A percentile compares a stretch with the other conserved stretches of the same genome.
These are phyloP conservation scores for Arenicola marina DNA, from an alignment of 2,888 invertebrate genomes.

Conservation along the genomic window DNA sequence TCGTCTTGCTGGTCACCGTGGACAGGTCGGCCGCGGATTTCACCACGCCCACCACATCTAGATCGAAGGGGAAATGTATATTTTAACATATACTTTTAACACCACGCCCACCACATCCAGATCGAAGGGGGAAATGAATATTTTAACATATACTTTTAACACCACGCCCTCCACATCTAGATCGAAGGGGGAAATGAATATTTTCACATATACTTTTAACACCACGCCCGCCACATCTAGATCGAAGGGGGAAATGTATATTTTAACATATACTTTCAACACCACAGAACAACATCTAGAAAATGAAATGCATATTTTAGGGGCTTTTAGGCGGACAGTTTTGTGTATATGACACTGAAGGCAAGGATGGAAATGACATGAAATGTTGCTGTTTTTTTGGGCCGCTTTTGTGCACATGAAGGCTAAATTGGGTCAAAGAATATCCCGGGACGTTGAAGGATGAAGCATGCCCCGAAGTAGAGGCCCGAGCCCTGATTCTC, in stretches of 20 bases:
- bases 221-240: conserved; percentile 89
- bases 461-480: no score
- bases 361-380: not conserved
- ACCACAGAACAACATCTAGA: no score
- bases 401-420: no score
- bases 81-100: conserved; percentile 10
- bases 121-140: not conserved
- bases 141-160: conserved; percentile 10
- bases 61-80: not conserved
- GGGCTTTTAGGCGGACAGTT: no score
- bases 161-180: conserved; percentile 89
- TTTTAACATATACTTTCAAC: not conserved
- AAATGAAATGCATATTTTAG: no score
- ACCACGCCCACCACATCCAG: conserved; percentile 89
- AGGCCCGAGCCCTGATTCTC: no score
- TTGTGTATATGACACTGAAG: no score
- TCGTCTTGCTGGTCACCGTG: conserved; percentile 73
- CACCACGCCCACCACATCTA: conserved; percentile 89
- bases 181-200: not conserved
- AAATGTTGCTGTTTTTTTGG: no score
- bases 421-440: no score
- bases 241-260: not conserved
- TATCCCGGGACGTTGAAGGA: no score
- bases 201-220: conserved; percentile 11
- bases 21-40: conserved; percentile 74